Evolutionary conservation across 2,797 vertebrate species (phyloP).

Genomic region (Eupleurogrammus muticus): DNA sequence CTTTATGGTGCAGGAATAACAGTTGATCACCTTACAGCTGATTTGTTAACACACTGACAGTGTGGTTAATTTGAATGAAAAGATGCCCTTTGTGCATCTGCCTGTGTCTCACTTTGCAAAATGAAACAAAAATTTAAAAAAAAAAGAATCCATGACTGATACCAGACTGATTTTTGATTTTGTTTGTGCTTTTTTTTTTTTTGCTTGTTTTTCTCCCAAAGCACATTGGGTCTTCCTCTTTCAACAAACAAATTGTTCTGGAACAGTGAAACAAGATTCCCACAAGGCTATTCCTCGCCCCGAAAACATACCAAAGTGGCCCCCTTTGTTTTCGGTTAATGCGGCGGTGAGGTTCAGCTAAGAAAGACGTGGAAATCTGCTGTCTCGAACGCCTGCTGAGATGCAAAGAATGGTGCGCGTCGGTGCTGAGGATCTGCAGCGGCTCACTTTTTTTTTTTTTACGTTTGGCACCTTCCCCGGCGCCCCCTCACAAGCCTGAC

Average conservation of each 20-base stretch:
- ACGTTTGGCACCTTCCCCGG: constrained; percentile 67
- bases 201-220: constrained; percentile 1
- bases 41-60: constrained; percentile 34
- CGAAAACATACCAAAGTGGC: constrained; percentile 45
- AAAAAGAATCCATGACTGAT: too few relatives aligned
- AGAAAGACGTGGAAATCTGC: constrained; percentile 31
- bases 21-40: constrained; percentile 24
- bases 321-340: constrained; percentile 20
- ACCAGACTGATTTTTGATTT: too few relatives aligned
- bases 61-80: constrained; percentile 30
- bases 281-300: constrained; percentile 38
- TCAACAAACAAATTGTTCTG: constrained; percentile 66
- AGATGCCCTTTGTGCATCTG: constrained; percentile 34
- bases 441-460: constrained; percentile 59
- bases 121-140: neutral
- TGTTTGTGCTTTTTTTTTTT: constrained; percentile 45
- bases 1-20: constrained; percentile 6
- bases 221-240: constrained; percentile 55
- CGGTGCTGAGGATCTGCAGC: constrained; percentile 35
- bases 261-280: constrained; percentile 65
- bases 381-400: constrained; percentile 26
- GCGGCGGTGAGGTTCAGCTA: constrained; percentile 8
- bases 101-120: constrained; percentile 32
- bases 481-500: constrained; percentile 71
- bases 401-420: constrained; percentile 19